phyloP scores from a whole-genome alignment of 2,797 vertebrate species.

The Peromyscus attwateri region DNA sequence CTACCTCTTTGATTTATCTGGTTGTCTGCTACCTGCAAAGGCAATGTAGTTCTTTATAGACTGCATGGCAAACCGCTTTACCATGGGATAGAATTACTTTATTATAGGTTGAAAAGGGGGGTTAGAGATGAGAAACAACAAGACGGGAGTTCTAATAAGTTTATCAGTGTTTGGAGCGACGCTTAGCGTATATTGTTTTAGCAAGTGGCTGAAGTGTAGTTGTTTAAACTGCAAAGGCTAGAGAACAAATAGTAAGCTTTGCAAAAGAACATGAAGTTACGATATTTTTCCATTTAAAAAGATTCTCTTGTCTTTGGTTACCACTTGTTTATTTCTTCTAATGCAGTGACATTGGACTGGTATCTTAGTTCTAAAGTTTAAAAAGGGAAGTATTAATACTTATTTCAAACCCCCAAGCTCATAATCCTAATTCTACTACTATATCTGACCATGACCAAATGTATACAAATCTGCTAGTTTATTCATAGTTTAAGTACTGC shows the following conservation, averaged over 20 bases:
- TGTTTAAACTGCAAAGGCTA: not conserved
- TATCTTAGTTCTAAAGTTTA: not conserved
- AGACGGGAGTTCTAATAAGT: not conserved
- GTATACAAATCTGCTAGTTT: conserved; percentile 37
- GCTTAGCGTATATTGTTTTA: not conserved
- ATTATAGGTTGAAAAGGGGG: not conserved
- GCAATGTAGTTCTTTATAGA: not conserved
- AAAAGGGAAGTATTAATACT: conserved; percentile 21
- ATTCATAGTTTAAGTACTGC: not conserved
- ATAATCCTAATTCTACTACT: conserved; percentile 42
- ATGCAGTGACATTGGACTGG: not conserved
- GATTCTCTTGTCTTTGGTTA: not conserved
- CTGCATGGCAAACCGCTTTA: not conserved
- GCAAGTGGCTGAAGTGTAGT: conserved; percentile 10
- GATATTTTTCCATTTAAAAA: not conserved
- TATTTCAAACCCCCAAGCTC: not conserved
- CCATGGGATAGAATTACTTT: not conserved
- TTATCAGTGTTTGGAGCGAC: conserved; percentile 13
- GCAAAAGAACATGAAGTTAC: conserved; percentile 6
- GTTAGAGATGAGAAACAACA: conserved; percentile 21
- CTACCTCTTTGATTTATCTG: not conserved
- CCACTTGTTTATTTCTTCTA: not conserved
- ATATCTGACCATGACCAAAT: not conserved
- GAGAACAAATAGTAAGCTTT: conserved; percentile 2
- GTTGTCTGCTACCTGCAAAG: not conserved